Evolutionary conservation across 2,797 vertebrate species (phyloP), one percentile per base, ranked within the genome.

Genomic region (Borostomias antarcticus): DNA sequence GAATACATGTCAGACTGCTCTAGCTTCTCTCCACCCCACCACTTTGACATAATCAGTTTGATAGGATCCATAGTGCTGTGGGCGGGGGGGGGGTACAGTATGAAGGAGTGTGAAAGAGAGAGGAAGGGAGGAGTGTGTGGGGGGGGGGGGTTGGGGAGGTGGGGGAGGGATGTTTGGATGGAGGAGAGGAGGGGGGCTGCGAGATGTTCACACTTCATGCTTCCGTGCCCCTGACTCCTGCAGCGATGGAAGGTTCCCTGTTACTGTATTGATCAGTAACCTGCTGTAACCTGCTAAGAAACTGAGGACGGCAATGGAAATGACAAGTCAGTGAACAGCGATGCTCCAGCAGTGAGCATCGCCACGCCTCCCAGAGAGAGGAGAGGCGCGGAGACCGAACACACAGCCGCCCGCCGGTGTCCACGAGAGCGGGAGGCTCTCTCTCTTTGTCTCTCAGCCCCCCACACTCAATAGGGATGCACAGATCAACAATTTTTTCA

Each of bases 251-350:
- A n/a, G 43, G 29, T 77, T 70, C 70, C 32, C 58, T 65, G 77
- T 82, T 83, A 61, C 66, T 40, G 52, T 85, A 86, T 87, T 77
- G 80, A 89, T 88, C 81, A 85, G 81, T 75, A 81, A 64, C 68
- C 82, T 70, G 64, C 75, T 72, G 72, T 57, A 64, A n/a, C n/a
- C n/a, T n/a, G n/a, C n/a, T n/a, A 60, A 80, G 23, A 48, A 28
- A 68, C 69, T 33, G 66, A 72, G 78, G 68, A 81, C 85, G 71
- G 78, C 88, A 88, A 79, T 81, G 73, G 63, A 82, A 77, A 75
- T 72, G 83, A 83, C 73, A 86, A 77, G 76, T 59, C 72, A 79
- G 66, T 85, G 75, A 83, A 64, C 80, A 79, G 52, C 62, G 53
- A 64, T 54, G 54, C 58, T 43, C 50, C 33, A 32, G 54, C 40